Evolutionary conservation across 2,888 invertebrate genomes (phyloP).

Genomic region (Lutraria lutraria): DNA sequence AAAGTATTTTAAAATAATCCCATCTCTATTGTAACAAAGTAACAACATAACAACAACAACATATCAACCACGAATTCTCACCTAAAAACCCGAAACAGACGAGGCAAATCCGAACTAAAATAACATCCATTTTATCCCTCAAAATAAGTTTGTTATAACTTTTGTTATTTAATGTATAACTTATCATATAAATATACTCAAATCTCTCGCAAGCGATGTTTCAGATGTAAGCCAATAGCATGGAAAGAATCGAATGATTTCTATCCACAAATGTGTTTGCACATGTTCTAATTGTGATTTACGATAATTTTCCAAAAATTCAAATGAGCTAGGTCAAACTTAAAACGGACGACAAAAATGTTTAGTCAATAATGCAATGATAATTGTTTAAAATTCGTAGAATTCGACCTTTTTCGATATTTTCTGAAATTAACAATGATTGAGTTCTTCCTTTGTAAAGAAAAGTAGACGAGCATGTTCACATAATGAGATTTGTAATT

Average conservation of each 20-base stretch:
- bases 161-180: not conserved
- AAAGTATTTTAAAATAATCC: too few relatives aligned
- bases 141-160: not conserved
- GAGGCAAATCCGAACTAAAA: not conserved
- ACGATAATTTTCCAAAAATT: slow-evolving; percentile 6
- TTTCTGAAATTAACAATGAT: too few relatives aligned
- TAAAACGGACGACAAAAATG: too few relatives aligned
- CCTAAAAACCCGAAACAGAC: not conserved
- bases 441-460: too few relatives aligned
- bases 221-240: not conserved
- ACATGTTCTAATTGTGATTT: not conserved
- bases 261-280: not conserved
- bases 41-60: too few relatives aligned
- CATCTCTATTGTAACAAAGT: too few relatives aligned
- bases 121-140: not conserved
- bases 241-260: not conserved
- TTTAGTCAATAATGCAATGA: too few relatives aligned
- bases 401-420: too few relatives aligned
- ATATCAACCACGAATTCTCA: not conserved
- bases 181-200: not conserved
- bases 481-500: too few relatives aligned
- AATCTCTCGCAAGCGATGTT: not conserved
- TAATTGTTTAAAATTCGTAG: too few relatives aligned
- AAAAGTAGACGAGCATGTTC: too few relatives aligned
- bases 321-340: not conserved